Evolutionary conservation across 2,888 invertebrate species (phyloP).

Genomic region (Coenonympha arcania): DNA sequence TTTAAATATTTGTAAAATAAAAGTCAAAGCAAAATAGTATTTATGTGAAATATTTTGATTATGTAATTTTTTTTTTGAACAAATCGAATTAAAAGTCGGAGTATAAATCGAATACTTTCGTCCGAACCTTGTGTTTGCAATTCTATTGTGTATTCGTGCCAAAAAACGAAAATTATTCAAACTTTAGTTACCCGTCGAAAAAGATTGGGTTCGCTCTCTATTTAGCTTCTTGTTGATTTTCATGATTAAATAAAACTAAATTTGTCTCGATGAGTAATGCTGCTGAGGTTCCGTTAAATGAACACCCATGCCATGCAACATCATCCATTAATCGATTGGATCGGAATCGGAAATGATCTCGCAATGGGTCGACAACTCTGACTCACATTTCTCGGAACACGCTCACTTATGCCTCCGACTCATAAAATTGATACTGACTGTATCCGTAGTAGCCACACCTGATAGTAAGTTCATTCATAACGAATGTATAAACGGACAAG

Average conservation of each 20-base stretch:
- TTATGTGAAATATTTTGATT: too few species aligned
- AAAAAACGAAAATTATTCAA: constrained; percentile 1
- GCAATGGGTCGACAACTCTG: constrained; percentile 39
- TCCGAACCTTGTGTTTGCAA: background rate
- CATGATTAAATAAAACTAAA: constrained; percentile 9
- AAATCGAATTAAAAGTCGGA: too few species aligned
- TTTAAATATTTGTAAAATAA: too few species aligned
- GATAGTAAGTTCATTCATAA: constrained; percentile 62
- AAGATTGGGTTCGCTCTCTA: background rate
- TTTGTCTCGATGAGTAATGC: constrained; percentile 26
- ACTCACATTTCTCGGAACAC: constrained; percentile 38
- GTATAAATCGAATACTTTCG: background rate
- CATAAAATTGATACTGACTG: constrained; percentile 33
- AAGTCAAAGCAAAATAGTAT: too few species aligned
- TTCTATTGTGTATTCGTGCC: too few species aligned
- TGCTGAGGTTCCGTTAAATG: constrained; percentile 26
- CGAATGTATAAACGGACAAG: constrained; percentile 43
- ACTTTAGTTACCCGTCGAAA: background rate
- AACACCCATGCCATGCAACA: constrained; percentile 25
- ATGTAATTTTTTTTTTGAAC: too few species aligned
- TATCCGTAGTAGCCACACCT: constrained; percentile 38
- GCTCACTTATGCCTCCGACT: constrained; percentile 41
- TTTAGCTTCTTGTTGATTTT: constrained; percentile 8
- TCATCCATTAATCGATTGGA: constrained; percentile 34
- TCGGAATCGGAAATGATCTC: constrained; percentile 51